Percentiles rank a stretch among this genome's conserved stretches.
Evolutionary conservation across 2,113 vertebrate species (phyloP).

Genomic region (Notothenia rossii): DNA sequence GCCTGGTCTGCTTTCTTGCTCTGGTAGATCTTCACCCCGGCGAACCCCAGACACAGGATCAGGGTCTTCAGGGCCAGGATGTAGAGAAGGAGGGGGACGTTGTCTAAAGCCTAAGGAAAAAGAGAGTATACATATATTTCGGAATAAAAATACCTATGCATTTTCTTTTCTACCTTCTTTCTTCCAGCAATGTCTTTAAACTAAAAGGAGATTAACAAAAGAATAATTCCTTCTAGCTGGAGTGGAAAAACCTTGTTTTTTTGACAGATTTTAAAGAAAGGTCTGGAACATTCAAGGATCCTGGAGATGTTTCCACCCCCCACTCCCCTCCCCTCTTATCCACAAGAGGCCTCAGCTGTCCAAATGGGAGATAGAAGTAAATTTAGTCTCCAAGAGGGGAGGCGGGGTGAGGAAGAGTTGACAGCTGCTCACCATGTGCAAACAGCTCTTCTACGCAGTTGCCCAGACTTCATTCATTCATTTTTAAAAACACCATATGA

Average conservation of each 20-base stretch:
- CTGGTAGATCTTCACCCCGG: constrained; percentile 93
- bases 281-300: constrained; percentile 21
- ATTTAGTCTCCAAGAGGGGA: constrained; percentile 33
- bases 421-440: constrained; percentile 65
- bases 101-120: constrained; percentile 88
- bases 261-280: neutral
- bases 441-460: too few species aligned
- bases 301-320: neutral
- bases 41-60: constrained; percentile 92
- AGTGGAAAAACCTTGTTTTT: neutral
- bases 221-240: too few species aligned
- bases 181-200: neutral
- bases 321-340: neutral
- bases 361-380: constrained; percentile 18
- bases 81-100: constrained; percentile 92
- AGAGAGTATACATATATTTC: neutral
- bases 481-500: neutral
- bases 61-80: constrained; percentile 95
- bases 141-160: too few species aligned
- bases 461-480: neutral
- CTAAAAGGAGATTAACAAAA: neutral
- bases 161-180: neutral
- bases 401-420: constrained; percentile 12
- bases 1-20: constrained; percentile 85
- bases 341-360: constrained; percentile 51